Conservation (phyloP, 2,888 invertebrate genomes). For the Antheraea assamensis region DNA sequence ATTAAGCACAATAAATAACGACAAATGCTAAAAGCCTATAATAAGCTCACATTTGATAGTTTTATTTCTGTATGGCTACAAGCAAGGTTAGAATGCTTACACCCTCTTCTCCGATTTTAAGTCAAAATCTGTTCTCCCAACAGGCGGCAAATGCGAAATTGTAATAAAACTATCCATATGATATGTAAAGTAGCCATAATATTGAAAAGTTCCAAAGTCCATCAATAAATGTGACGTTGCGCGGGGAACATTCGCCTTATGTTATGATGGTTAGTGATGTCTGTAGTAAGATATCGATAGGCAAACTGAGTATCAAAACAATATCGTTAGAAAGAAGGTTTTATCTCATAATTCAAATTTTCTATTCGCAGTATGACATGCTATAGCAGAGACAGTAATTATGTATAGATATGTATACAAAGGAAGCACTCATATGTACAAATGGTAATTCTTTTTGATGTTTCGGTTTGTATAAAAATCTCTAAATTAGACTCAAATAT, state of each 20-base stretch:
- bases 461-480: not conserved
- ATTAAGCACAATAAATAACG: too few relatives aligned
- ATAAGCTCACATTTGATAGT: not conserved
- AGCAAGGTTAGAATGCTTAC: not conserved
- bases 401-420: not conserved
- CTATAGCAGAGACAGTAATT: not conserved
- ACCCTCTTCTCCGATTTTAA: conserved; percentile 40
- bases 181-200: conserved; percentile 82
- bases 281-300: conserved; percentile 26
- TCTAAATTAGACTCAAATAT: not conserved
- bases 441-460: not conserved
- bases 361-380: not conserved
- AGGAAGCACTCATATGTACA: not conserved
- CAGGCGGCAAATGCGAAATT: conserved; percentile 81
- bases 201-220: conserved; percentile 82
- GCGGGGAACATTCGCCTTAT: conserved; percentile 64
- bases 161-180: conserved; percentile 79
- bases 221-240: conserved; percentile 79
- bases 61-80: not conserved
- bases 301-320: not conserved
- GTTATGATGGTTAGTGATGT: conserved; percentile 43
- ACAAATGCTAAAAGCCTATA: too few relatives aligned
- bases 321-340: not conserved
- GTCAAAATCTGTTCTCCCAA: conserved; percentile 66
- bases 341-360: too few relatives aligned